A percentile compares a stretch with the other conserved stretches of the same genome.
Evolutionary conservation across 2,113 vertebrate species (phyloP).

Genomic region (Hiodon tergisus): DNA sequence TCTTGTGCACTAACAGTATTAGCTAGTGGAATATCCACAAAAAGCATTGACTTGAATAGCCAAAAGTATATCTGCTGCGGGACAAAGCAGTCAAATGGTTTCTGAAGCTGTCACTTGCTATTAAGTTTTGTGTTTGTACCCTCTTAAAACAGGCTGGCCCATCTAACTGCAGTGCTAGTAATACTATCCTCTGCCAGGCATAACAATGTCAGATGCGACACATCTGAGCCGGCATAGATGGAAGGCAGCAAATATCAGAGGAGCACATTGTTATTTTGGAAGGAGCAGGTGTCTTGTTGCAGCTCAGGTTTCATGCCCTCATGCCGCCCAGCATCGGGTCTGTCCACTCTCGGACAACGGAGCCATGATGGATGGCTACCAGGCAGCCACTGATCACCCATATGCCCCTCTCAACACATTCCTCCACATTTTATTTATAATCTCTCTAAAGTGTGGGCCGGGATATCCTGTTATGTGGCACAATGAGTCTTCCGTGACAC

Average conservation of each 20-base stretch:
- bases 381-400: slow-evolving; percentile 36
- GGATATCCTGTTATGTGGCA: slow-evolving; percentile 37
- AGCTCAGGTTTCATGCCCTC: slow-evolving; percentile 62
- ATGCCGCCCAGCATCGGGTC: slow-evolving; percentile 33
- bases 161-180: slow-evolving; percentile 43
- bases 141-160: slow-evolving; percentile 5
- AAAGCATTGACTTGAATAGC: slow-evolving; percentile 9
- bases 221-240: slow-evolving; percentile 48
- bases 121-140: slow-evolving; percentile 35
- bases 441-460: slow-evolving; percentile 28
- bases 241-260: slow-evolving; percentile 53
- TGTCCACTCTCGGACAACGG: slow-evolving; percentile 37
- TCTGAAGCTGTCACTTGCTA: slow-evolving; percentile 37
- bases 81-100: slow-evolving; percentile 16
- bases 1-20: not conserved
- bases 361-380: slow-evolving; percentile 51
- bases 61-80: slow-evolving; percentile 12
- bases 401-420: slow-evolving; percentile 18
- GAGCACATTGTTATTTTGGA: slow-evolving; percentile 74
- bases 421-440: slow-evolving; percentile 44
- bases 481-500: slow-evolving; percentile 15
- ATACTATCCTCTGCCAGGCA: slow-evolving; percentile 52
- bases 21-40: not conserved
- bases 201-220: slow-evolving; percentile 49
- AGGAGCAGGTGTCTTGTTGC: slow-evolving; percentile 66